Evolutionary conservation across 2,888 invertebrate species (phyloP), one percentile per base, ranked within the genome.

Genomic region (Lymantria dispar): DNA sequence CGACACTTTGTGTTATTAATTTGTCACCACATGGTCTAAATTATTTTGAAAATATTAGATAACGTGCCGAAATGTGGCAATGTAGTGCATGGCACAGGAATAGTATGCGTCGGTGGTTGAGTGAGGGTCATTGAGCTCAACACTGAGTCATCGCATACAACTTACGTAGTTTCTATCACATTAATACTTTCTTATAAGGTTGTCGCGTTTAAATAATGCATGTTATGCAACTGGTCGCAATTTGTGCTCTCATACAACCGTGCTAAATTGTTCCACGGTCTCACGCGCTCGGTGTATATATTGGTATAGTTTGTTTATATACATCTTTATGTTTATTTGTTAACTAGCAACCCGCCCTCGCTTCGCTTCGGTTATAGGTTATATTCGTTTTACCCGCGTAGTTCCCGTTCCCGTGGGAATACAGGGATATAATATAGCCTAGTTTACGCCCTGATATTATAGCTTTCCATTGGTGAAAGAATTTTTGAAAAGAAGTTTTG

Each of bases 101-200:
- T 83, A 87, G 84, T 83, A 75, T 77, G 85, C 81, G 82, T 77
- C 80, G 81, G 77, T 78, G 80, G 70, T 74, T 70, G 73, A 69
- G 68, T 74, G 75, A 68, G 83, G 89, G 85, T 89, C 88, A 87
- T 76, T 79, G 87, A 75, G 80, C 87, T 76, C 78, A 58, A 61
- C 64, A 70, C 74, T 88, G 89, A 89, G 65, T 89, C 89, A 87
- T 79, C 74, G 76, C 72, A 74, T 74, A 83, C 83, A 83, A 85
- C 84, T 80, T 76, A 78, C 78, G 82, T 78, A 82, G 78, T 78
- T 77, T 82, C 85, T 85, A 87, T 87, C 82, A 87, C 84, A 82
- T 85, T 88, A 87, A 86, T 87, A 85, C 86, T 89, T 89, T 90
- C 88, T 78, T 88, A 87, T 85, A 88, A 86, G 87, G 87, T 82